phyloP scores from a whole-genome alignment of 2,113 vertebrate species.

The Syngnathus typhle region DNA sequence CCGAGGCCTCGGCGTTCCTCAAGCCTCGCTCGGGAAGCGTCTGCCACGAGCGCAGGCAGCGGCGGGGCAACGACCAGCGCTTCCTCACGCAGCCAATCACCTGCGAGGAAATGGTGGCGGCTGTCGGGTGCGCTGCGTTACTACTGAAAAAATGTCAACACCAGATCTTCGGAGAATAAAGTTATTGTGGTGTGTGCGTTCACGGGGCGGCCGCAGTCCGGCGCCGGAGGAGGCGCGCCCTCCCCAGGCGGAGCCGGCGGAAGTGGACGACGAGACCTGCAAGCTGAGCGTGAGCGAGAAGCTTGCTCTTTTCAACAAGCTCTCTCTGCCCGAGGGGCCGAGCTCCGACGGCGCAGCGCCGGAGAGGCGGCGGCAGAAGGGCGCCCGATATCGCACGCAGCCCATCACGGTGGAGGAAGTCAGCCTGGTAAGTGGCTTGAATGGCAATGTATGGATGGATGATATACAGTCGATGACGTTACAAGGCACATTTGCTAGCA shows the following conservation, averaged over 20 bases:
- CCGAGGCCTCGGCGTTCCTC: constrained; percentile 52
- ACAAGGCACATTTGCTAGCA: too few relatives aligned
- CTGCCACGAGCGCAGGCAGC: constrained; percentile 55
- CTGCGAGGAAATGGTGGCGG: constrained; percentile 64
- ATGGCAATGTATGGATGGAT: not conserved
- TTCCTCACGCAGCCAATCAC: constrained; percentile 71
- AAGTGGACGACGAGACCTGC: constrained; percentile 60
- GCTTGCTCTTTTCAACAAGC: constrained; percentile 74
- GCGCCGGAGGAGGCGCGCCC: constrained; percentile 32
- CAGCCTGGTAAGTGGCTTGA: constrained; percentile 54
- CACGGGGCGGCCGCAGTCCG: constrained; percentile 27
- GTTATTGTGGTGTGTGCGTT: not conserved
- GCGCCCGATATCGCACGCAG: constrained; percentile 70
- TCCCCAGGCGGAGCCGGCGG: constrained; percentile 27
- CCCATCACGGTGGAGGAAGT: constrained; percentile 75
- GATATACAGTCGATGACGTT: not conserved
- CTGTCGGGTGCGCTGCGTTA: constrained; percentile 55
- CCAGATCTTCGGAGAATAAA: too few relatives aligned
- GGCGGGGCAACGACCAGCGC: constrained; percentile 60
- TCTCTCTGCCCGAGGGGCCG: constrained; percentile 46
- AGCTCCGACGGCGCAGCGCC: constrained; percentile 25
- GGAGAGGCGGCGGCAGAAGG: constrained; percentile 69
- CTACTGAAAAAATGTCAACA: not conserved
- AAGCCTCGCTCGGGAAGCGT: constrained; percentile 62
- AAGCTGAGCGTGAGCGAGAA: constrained; percentile 74